A percentile compares a stretch with the other conserved stretches of the same genome.
Conservation (phyloP, 1,140 invertebrate genomes). For the Drosophila equinoxialis region DNA sequence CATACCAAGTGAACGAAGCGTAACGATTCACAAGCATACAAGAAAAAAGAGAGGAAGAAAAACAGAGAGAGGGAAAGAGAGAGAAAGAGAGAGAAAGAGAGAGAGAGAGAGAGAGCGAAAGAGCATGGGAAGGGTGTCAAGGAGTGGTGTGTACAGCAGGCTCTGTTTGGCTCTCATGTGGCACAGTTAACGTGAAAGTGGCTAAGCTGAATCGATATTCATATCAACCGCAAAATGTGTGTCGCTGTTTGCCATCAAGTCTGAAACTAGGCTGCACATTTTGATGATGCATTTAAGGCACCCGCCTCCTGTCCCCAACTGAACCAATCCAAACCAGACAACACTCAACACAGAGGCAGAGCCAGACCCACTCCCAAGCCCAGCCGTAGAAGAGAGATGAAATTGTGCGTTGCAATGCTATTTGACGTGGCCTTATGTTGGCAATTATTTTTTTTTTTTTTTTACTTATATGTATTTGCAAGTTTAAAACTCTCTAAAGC, state of each 20-base stretch:
- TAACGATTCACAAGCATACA: background rate
- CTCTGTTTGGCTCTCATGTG: conserved; percentile 26
- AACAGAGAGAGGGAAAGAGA: background rate
- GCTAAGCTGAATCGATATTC: conserved; percentile 70
- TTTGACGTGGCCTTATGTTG: background rate
- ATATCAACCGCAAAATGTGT: conserved; percentile 80
- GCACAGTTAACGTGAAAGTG: conserved; percentile 57
- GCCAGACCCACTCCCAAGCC: background rate
- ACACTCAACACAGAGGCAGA: background rate
- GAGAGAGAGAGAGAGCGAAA: background rate
- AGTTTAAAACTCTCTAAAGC: too few relatives aligned
- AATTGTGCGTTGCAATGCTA: background rate
- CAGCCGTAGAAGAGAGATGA: background rate
- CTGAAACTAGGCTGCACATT: conserved; percentile 65
- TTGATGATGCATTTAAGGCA: conserved; percentile 63
- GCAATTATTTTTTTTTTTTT: background rate
- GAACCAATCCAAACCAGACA: background rate
- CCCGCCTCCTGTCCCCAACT: background rate
- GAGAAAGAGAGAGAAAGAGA: background rate
- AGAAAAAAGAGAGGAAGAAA: too few relatives aligned
- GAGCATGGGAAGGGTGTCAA: background rate
- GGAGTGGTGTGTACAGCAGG: background rate
- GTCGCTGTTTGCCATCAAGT: conserved; percentile 56
- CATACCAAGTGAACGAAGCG: conserved; percentile 45
- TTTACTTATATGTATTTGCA: background rate